Percentiles rank a stretch among this genome's conserved stretches.
These are phyloP conservation scores for Drosophila kurseongensis DNA, from an alignment of 1,140 invertebrate genomes.

Conservation along the genomic window DNA sequence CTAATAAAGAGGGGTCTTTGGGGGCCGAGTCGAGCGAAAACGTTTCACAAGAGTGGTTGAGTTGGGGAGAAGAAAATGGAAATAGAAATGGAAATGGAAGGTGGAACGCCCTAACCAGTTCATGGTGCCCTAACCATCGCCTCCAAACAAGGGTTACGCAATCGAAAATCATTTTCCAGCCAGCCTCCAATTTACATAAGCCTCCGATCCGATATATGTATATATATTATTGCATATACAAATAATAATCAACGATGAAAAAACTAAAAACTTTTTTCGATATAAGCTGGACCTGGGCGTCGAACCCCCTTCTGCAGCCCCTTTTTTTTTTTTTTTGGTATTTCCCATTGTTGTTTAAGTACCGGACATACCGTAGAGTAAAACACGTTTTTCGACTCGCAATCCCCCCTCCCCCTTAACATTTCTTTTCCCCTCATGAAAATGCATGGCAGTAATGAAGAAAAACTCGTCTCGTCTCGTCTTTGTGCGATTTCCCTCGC, in stretches of 20 bases:
- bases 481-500: slow-evolving; percentile 30
- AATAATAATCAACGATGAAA: slow-evolving; percentile 6
- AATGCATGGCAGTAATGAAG: slow-evolving; percentile 23
- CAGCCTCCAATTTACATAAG: slow-evolving; percentile 42
- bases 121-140: slow-evolving; percentile 11
- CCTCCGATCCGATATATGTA: neutral
- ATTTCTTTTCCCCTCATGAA: slow-evolving; percentile 37
- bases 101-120: slow-evolving; percentile 35
- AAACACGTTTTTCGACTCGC: slow-evolving; percentile 47
- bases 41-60: slow-evolving; percentile 22
- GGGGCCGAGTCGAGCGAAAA: slow-evolving; percentile 30
- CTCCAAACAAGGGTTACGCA: slow-evolving; percentile 35
- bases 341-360: slow-evolving; percentile 45
- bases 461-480: slow-evolving; percentile 37
- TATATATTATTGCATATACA: neutral
- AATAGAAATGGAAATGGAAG: slow-evolving; percentile 26
- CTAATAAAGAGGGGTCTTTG: slow-evolving; percentile 26
- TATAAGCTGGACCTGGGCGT: neutral
- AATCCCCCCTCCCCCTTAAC: slow-evolving; percentile 9
- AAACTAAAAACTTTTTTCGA: slow-evolving; percentile 25
- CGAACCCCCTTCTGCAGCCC: slow-evolving; percentile 10
- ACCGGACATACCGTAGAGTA: slow-evolving; percentile 45
- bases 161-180: slow-evolving; percentile 32
- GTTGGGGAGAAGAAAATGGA: slow-evolving; percentile 8
- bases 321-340: slow-evolving; percentile 10